Evolutionary conservation across 2,888 invertebrate genomes (phyloP).

Genomic region (Limnephilus lunatus): DNA sequence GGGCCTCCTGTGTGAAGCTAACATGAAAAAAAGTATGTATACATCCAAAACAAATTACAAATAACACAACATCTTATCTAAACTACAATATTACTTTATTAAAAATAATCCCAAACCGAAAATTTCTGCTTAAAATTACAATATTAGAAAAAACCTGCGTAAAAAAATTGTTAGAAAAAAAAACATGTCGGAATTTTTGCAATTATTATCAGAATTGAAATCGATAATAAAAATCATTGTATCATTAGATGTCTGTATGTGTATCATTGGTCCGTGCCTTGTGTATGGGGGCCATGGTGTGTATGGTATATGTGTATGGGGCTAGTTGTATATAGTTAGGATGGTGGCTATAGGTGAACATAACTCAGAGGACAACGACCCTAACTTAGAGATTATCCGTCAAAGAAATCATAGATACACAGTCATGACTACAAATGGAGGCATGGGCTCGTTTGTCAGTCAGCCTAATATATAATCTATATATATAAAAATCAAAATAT

Average conservation of each 20-base stretch:
- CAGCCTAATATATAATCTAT: neutral
- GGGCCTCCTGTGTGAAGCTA: no score
- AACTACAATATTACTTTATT: neutral
- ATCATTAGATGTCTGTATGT: neutral
- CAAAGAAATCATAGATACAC: conserved; percentile 46
- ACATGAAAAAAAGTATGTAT: no score
- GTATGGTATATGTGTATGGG: no score
- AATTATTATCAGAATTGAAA: neutral
- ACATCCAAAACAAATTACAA: neutral
- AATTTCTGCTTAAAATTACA: neutral
- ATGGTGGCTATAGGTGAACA: conserved; percentile 4
- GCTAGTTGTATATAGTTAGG: no score
- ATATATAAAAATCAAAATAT: neutral
- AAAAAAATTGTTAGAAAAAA: neutral
- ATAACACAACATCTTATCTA: neutral
- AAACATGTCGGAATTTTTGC: neutral
- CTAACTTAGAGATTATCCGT: conserved; percentile 46
- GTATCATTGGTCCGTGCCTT: neutral
- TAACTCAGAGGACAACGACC: conserved; percentile 43
- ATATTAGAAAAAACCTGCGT: neutral
- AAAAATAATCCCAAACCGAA: neutral
- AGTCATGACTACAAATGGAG: conserved; percentile 48
- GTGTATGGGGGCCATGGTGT: no score
- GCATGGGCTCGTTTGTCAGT: neutral
- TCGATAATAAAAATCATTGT: conserved; percentile 15